Evolutionary conservation across 2,797 vertebrate genomes (phyloP).

Genomic region (Mus spretus): DNA sequence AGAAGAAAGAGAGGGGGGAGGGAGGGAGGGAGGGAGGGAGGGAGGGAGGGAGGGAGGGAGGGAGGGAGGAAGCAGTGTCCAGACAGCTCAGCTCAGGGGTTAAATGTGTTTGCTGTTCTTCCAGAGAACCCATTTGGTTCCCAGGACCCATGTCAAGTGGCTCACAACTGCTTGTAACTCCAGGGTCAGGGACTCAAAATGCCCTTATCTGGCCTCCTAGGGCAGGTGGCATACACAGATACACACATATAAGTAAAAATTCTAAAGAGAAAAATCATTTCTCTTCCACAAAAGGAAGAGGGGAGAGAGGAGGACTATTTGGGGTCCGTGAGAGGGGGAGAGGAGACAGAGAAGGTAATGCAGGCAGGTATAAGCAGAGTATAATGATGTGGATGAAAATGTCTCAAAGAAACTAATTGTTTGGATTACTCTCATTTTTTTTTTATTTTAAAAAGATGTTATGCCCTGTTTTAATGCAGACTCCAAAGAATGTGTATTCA

Average conservation of each 20-base stretch:
- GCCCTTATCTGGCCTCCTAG: not conserved
- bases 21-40: no score
- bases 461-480: not conserved
- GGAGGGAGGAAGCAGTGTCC: no score
- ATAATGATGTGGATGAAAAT: not conserved
- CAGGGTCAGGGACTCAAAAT: not conserved
- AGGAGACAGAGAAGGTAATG: not conserved
- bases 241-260: not conserved
- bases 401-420: not conserved
- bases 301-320: not conserved
- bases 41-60: no score
- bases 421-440: not conserved
- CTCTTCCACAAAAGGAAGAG: not conserved
- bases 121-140: not conserved
- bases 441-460: not conserved
- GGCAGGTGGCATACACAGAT: not conserved
- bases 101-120: not conserved
- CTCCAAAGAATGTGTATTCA: not conserved
- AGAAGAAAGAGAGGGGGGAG: no score
- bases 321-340: not conserved
- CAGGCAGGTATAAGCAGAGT: not conserved
- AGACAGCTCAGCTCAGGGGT: no score
- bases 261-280: not conserved
- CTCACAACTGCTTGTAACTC: not conserved
- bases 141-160: not conserved